These are phyloP conservation scores for Pyrgilauda ruficollis DNA, from an alignment of 2,113 vertebrate genomes.

Conservation along the genomic window DNA sequence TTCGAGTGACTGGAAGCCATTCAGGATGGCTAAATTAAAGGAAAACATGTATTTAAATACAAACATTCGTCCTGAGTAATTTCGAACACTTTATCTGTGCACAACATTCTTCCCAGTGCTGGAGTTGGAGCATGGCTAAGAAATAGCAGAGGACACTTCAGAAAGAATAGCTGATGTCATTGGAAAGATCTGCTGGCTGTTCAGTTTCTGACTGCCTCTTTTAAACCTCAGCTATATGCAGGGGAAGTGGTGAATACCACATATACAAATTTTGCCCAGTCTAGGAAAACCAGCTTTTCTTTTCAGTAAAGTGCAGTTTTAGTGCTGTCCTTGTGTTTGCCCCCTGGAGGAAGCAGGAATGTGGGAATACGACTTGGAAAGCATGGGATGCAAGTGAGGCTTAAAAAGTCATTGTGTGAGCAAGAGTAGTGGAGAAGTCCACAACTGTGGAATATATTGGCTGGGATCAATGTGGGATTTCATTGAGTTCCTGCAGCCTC, in stretches of 20 bases:
- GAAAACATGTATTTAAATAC: neutral
- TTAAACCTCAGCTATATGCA: neutral
- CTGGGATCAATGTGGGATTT: neutral
- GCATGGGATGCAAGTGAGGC: neutral
- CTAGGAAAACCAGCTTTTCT: neutral
- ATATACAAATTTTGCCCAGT: neutral
- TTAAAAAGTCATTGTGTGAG: neutral
- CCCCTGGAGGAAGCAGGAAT: neutral
- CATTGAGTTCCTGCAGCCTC: neutral
- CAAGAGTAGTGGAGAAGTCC: neutral
- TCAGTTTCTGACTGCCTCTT: neutral
- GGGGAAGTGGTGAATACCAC: neutral
- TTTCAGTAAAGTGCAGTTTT: neutral
- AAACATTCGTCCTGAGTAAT: neutral
- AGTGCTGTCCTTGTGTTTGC: neutral
- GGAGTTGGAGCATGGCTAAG: neutral
- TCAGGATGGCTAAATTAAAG: constrained; percentile 31
- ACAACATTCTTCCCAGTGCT: neutral
- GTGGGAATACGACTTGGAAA: neutral
- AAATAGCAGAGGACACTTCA: neutral
- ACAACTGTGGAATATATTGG: neutral
- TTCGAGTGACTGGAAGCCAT: neutral
- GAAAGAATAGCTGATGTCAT: neutral
- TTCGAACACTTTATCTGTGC: constrained; percentile 28
- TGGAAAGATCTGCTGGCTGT: neutral